Conservation (phyloP, 2,113 vertebrate genomes). For the Lontra canadensis region DNA sequence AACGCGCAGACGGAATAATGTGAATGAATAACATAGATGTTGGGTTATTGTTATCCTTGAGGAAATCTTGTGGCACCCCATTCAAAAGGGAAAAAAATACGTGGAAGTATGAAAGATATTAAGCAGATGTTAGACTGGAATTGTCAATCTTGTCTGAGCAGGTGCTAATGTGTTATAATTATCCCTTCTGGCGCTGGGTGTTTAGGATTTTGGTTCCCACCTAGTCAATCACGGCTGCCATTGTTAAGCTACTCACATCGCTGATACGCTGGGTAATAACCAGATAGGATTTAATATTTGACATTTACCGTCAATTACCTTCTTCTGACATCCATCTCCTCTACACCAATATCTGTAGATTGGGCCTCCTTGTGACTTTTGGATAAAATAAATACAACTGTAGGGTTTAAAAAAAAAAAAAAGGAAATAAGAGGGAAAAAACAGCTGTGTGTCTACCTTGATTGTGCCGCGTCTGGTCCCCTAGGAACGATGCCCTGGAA, state of each 20-base stretch:
- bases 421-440: background rate
- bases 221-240: constrained; percentile 91
- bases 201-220: constrained; percentile 89
- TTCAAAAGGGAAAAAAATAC: constrained; percentile 80
- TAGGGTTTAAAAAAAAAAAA: constrained; percentile 30
- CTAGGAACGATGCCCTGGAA: background rate
- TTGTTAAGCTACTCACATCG: constrained; percentile 90
- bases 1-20: constrained; percentile 73
- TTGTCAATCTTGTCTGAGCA: constrained; percentile 90
- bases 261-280: constrained; percentile 88
- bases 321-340: constrained; percentile 81
- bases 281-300: constrained; percentile 90
- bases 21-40: constrained; percentile 78
- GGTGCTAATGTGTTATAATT: constrained; percentile 92
- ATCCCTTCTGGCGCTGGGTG: constrained; percentile 89
- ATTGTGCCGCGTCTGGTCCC: accelerated
- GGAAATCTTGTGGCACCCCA: constrained; percentile 82
- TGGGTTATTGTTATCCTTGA: constrained; percentile 82
- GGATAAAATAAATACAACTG: constrained; percentile 73
- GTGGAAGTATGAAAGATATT: constrained; percentile 85
- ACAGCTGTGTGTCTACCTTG: background rate
- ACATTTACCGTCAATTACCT: constrained; percentile 87
- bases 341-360: constrained; percentile 79
- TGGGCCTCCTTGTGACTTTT: constrained; percentile 76
- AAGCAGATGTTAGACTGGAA: constrained; percentile 87